phyloP scores from a whole-genome alignment of 2,888 invertebrate species.

The Cephus spinipes region DNA sequence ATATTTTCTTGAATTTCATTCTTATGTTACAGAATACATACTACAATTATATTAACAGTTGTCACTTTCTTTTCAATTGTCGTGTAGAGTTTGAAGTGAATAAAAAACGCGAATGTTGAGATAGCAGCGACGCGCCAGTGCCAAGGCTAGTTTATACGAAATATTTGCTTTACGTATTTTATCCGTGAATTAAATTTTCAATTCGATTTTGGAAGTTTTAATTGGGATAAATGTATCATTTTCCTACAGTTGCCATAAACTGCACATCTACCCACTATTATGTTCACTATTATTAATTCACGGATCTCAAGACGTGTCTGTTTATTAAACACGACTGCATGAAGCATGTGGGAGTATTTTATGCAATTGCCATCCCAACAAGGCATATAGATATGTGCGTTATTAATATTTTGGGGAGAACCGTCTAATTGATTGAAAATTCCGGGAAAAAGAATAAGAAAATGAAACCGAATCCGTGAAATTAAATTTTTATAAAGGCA shows the following conservation, averaged over 20 bases:
- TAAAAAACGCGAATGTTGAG: too few relatives aligned
- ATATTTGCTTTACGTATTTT: neutral
- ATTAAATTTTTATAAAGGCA: too few relatives aligned
- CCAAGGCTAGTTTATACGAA: neutral
- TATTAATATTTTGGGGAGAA: too few relatives aligned
- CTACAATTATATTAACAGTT: neutral
- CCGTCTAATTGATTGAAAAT: too few relatives aligned
- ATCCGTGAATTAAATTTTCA: neutral
- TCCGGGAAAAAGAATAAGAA: too few relatives aligned
- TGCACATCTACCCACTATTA: neutral
- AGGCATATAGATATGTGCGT: too few relatives aligned
- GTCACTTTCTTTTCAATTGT: neutral
- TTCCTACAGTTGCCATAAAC: too few relatives aligned
- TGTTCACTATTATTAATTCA: neutral
- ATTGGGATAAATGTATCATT: too few relatives aligned
- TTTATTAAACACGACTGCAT: too few relatives aligned
- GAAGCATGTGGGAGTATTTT: too few relatives aligned
- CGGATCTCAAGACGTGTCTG: neutral
- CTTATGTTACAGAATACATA: neutral
- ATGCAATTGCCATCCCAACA: too few relatives aligned
- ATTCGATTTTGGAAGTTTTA: neutral
- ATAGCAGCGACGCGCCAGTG: neutral
- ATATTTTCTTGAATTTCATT: neutral
- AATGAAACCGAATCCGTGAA: too few relatives aligned
- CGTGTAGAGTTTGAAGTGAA: neutral